Conservation (phyloP, 2,113 vertebrate species). For the Lichenostomus cassidix region DNA sequence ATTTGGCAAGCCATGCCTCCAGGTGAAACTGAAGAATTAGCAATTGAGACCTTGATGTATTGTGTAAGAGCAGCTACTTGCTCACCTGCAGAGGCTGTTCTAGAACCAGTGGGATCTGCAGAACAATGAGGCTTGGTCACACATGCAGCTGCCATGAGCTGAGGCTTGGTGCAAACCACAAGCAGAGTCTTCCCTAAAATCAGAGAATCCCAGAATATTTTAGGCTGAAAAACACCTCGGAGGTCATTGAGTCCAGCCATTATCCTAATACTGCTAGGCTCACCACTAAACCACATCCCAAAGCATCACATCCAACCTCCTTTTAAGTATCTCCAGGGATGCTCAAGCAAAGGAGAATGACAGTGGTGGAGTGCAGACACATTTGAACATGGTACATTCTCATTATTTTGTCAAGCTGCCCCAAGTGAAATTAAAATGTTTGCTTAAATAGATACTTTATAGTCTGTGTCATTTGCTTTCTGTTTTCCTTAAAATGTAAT, state of each 20-base stretch:
- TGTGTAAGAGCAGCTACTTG: neutral
- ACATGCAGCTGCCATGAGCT: neutral
- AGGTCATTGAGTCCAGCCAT: neutral
- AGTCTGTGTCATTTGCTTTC: neutral
- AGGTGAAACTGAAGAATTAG: neutral
- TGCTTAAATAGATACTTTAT: neutral
- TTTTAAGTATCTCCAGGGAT: neutral
- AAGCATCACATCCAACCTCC: neutral
- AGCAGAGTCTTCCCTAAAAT: neutral
- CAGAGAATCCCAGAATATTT: neutral
- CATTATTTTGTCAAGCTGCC: neutral
- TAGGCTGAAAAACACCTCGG: neutral
- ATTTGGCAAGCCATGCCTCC: neutral
- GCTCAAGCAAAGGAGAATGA: neutral
- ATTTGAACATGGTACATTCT: neutral
- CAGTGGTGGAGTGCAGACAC: neutral
- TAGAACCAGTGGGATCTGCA: neutral
- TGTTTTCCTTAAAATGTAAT: neutral
- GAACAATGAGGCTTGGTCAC: rapidly evolving
- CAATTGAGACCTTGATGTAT: neutral
- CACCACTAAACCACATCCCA: neutral
- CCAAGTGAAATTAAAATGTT: constrained; percentile 15
- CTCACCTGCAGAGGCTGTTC: neutral
- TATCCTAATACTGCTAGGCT: neutral
- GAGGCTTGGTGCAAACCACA: neutral